These are phyloP conservation scores for Octopus sinensis DNA, from an alignment of 1,140 invertebrate species.

Conservation along the genomic window DNA sequence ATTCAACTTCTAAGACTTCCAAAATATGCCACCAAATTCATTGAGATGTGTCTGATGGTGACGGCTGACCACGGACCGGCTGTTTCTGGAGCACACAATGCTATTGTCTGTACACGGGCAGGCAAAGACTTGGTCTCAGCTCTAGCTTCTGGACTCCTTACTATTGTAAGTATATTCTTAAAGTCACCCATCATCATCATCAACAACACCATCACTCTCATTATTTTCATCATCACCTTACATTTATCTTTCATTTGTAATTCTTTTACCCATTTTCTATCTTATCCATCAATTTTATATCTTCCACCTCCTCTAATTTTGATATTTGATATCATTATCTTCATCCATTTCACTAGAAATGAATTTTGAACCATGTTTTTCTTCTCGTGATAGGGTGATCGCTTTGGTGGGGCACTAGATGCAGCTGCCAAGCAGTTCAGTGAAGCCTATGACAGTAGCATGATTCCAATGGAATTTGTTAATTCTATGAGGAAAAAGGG, in stretches of 20 bases:
- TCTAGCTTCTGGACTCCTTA: conserved; percentile 90
- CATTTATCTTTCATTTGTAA: no score
- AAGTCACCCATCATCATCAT: no score
- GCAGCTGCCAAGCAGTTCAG: conserved; percentile 94
- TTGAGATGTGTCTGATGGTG: conserved; percentile 98
- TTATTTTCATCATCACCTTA: no score
- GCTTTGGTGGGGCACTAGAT: conserved; percentile 97
- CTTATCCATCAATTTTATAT: no score
- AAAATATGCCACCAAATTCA: conserved; percentile 91
- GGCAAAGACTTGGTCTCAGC: conserved; percentile 98
- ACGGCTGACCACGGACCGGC: conserved; percentile 99
- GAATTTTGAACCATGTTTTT: neutral
- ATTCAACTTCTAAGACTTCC: conserved; percentile 69
- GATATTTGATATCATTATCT: neutral
- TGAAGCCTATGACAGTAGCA: conserved; percentile 87
- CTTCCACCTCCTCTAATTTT: no score
- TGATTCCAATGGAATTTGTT: conserved; percentile 98
- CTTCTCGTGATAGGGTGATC: conserved; percentile 74
- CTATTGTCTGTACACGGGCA: conserved; percentile 96
- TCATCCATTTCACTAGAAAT: neutral
- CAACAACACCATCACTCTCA: no score
- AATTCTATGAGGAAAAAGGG: conserved; percentile 96
- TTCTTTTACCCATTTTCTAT: no score
- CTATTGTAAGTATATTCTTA: conserved; percentile 77
- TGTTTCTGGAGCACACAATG: conserved; percentile 98